Conservation (phyloP, 2,888 invertebrate genomes). For the Acrobasis repandana region DNA sequence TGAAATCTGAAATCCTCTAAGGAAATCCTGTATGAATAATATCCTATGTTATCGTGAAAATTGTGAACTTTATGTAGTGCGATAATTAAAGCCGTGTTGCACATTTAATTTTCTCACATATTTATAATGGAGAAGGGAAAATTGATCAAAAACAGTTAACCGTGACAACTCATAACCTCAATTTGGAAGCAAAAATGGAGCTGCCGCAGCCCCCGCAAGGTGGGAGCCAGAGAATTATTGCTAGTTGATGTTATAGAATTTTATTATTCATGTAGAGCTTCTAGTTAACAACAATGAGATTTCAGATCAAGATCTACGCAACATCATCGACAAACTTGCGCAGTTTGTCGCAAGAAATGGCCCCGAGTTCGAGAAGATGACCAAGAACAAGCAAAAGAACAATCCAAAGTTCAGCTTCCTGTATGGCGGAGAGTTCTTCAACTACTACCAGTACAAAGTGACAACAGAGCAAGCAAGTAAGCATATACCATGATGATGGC, state of each 20-base stretch:
- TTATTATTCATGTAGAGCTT: background rate
- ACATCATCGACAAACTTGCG: slow-evolving; percentile 99
- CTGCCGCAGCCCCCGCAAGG: slow-evolving; percentile 85
- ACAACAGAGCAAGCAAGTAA: slow-evolving; percentile 96
- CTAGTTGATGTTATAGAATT: background rate
- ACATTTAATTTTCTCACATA: background rate
- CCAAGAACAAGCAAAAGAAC: slow-evolving; percentile 98
- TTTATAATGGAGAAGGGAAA: slow-evolving; percentile 15
- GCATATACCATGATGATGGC: slow-evolving; percentile 74
- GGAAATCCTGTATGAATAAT: background rate
- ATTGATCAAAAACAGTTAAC: slow-evolving; percentile 12
- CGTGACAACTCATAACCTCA: slow-evolving; percentile 56
- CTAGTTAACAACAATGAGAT: slow-evolving; percentile 30
- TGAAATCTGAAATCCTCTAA: slow-evolving; percentile 8
- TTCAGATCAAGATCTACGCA: slow-evolving; percentile 95
- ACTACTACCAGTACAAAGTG: slow-evolving; percentile 98
- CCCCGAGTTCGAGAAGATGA: slow-evolving; percentile 99
- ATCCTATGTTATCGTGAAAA: background rate
- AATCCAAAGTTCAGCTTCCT: slow-evolving; percentile 99
- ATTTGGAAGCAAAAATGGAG: slow-evolving; percentile 66
- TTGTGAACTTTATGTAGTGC: background rate
- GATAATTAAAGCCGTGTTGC: background rate
- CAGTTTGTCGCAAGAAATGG: slow-evolving; percentile 99
- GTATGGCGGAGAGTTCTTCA: slow-evolving; percentile 97
- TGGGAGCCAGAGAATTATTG: slow-evolving; percentile 42